A percentile compares a stretch with the other conserved stretches of the same genome.
These are phyloP conservation scores for Spodoptera littoralis DNA, from an alignment of 2,888 invertebrate genomes.

Conservation along the genomic window DNA sequence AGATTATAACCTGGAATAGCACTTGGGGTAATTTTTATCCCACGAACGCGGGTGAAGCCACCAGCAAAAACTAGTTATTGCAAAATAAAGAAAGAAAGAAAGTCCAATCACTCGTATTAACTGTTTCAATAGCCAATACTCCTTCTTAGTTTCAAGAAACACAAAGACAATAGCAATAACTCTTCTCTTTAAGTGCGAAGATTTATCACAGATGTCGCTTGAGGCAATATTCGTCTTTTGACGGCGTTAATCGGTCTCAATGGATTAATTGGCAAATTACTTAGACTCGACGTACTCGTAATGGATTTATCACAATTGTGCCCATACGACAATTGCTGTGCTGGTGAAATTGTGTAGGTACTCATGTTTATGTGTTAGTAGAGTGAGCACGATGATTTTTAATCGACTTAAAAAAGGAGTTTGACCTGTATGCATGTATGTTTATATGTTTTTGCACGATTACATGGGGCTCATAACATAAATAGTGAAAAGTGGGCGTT, in stretches of 20 bases:
- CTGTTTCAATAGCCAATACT: no score
- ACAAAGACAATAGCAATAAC: constrained; percentile 20
- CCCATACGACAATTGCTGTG: constrained; percentile 23
- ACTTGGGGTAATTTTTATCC: no score
- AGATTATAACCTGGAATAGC: no score
- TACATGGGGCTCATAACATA: no score
- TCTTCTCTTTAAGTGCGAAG: constrained; percentile 10
- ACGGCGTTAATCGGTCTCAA: constrained; percentile 44
- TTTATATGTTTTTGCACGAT: no score
- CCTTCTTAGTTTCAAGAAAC: constrained; percentile 5
- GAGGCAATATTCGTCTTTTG: constrained; percentile 9
- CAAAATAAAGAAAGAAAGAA: no score
- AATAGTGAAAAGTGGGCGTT: no score
- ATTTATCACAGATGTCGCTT: constrained; percentile 33
- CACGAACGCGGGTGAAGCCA: no score
- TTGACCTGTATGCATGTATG: no score
- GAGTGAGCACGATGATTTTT: constrained; percentile 1
- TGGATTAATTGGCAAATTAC: constrained; percentile 59
- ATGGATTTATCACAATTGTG: constrained; percentile 51
- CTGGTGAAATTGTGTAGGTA: constrained; percentile 34
- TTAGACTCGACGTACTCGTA: constrained; percentile 18
- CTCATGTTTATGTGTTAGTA: constrained; percentile 6
- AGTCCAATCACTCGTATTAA: no score
- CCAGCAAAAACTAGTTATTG: no score
- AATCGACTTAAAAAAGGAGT: not conserved